These are phyloP conservation scores for Arizona elegans DNA, from an alignment of 2,113 vertebrate genomes.

Conservation along the genomic window DNA sequence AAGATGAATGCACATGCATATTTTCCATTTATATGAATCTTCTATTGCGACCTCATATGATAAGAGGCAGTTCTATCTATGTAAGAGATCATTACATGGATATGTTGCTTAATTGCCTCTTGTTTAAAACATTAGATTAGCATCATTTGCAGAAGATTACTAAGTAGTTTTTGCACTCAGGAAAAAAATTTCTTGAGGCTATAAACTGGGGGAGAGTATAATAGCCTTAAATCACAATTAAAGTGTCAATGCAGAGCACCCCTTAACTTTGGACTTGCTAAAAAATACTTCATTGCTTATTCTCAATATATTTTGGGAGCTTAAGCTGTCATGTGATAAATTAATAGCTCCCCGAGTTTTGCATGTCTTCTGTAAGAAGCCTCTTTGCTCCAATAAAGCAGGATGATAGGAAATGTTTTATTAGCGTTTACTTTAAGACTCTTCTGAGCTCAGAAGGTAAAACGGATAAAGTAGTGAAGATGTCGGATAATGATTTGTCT, in stretches of 20 bases:
- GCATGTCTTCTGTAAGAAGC: constrained; percentile 68
- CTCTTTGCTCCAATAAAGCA: constrained; percentile 60
- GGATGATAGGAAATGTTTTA: constrained; percentile 71
- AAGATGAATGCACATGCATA: neutral
- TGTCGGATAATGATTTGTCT: too few species aligned
- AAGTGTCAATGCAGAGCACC: constrained; percentile 46
- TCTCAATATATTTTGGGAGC: constrained; percentile 30
- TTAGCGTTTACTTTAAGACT: constrained; percentile 69
- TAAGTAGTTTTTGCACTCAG: constrained; percentile 35
- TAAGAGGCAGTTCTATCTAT: neutral
- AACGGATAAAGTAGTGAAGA: constrained; percentile 40
- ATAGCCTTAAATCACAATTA: constrained; percentile 51
- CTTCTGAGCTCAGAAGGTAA: constrained; percentile 60
- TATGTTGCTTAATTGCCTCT: neutral
- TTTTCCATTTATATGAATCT: neutral
- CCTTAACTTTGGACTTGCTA: constrained; percentile 48
- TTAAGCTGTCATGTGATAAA: constrained; percentile 46
- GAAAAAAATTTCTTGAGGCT: constrained; percentile 49
- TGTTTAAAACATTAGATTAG: neutral
- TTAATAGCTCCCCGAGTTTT: constrained; percentile 61
- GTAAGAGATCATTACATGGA: neutral
- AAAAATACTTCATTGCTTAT: constrained; percentile 55
- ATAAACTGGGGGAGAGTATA: constrained; percentile 50
- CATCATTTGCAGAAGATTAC: constrained; percentile 26
- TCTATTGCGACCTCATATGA: neutral